phyloP scores from a whole-genome alignment of 1,140 invertebrate species.

The Formica exsecta region DNA sequence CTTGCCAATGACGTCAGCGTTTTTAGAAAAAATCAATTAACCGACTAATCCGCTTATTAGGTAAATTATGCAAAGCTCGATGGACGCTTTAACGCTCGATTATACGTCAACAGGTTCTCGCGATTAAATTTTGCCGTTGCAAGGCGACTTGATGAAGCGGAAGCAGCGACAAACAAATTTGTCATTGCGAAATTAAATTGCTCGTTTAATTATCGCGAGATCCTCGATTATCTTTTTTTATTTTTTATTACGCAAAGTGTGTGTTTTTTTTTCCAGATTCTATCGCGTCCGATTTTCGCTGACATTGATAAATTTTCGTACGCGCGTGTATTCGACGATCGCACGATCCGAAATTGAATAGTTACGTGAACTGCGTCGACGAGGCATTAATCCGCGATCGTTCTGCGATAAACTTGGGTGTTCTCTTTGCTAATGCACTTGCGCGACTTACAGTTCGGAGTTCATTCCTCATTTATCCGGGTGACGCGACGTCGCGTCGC shows the following conservation, averaged over 20 bases:
- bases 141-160: not conserved
- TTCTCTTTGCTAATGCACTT: conserved; percentile 42
- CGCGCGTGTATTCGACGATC: conserved; percentile 5
- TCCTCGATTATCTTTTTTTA: conserved; percentile 34
- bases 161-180: conserved; percentile 24
- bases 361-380: conserved; percentile 14
- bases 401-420: conserved; percentile 36
- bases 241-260: conserved; percentile 8
- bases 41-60: conserved; percentile 49
- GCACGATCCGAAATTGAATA: conserved; percentile 34
- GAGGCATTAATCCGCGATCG: conserved; percentile 46
- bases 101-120: conserved; percentile 48
- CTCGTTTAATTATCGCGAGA: conserved; percentile 6
- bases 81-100: conserved; percentile 39
- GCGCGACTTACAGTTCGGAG: conserved; percentile 37
- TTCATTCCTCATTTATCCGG: conserved; percentile 60
- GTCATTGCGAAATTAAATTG: conserved; percentile 30
- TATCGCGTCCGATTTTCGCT: not conserved
- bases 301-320: conserved; percentile 43
- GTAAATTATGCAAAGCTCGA: conserved; percentile 41
- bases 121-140: conserved; percentile 24
- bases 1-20: not conserved
- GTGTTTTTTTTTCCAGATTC: conserved; percentile 23
- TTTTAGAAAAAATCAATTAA: conserved; percentile 47
- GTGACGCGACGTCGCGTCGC: conserved; percentile 45